A percentile compares a stretch with the other conserved stretches of the same genome.
phyloP scores from a whole-genome alignment of 2,797 vertebrate species.

The Cetoscarus ocellatus region DNA sequence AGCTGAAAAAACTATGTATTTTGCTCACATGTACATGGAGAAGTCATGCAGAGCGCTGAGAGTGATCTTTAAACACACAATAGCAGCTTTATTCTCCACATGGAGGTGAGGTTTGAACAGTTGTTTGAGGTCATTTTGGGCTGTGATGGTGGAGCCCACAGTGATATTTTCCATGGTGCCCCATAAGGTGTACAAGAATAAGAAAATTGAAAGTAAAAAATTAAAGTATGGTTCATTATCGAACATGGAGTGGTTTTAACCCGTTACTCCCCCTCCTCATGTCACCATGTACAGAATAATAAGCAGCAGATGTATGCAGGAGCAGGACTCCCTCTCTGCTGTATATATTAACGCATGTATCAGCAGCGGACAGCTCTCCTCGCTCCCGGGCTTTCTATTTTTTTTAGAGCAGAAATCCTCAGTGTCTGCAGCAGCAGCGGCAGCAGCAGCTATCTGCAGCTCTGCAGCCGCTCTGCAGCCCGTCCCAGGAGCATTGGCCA shows the following conservation, averaged over 20 bases:
- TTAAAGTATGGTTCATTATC: neutral
- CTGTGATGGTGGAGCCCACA: too few species aligned
- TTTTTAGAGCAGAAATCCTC: conserved; percentile 67
- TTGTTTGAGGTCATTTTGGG: too few species aligned
- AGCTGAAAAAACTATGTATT: too few species aligned
- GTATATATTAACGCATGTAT: conserved; percentile 72
- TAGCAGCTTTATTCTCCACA: too few species aligned
- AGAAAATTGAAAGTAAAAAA: neutral
- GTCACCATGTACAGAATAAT: neutral
- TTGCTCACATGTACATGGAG: too few species aligned
- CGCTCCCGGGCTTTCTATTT: conserved; percentile 64
- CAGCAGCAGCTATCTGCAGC: conserved; percentile 75
- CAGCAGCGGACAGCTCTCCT: conserved; percentile 64
- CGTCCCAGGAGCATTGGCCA: conserved; percentile 83
- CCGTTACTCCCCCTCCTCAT: neutral
- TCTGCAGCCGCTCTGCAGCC: conserved; percentile 77
- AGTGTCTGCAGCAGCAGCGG: conserved; percentile 45
- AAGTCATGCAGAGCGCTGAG: too few species aligned
- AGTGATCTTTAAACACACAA: too few species aligned
- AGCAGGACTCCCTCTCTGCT: conserved; percentile 15
- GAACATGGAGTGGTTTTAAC: neutral
- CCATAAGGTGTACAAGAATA: too few species aligned
- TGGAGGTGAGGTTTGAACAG: too few species aligned
- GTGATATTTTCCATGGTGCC: too few species aligned
- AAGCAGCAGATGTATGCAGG: neutral